Evolutionary conservation across 2,113 vertebrate genomes (phyloP), one percentile per base, ranked within the genome.

Genomic region (Dromiciops gliroides): DNA sequence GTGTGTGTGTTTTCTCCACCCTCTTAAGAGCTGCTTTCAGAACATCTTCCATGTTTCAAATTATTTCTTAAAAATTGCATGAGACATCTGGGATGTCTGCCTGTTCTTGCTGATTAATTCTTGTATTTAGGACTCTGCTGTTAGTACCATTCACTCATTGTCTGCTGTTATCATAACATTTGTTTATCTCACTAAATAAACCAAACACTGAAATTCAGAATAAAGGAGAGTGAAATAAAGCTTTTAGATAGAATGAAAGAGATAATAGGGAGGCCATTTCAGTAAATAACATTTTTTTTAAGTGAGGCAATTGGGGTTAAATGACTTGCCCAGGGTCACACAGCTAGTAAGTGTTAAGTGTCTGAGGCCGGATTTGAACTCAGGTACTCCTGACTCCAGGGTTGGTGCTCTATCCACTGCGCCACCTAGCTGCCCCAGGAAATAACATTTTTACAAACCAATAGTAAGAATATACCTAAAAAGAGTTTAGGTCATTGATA

Each of bases 121-220:
- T 97, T 97, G 92, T 97, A 93, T 96, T 98, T 98, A 98, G 95
- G 97, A 92, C 94, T 98, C 94, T 97, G 95, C 95, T 97, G 93
- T 97, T 98, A 94, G 97, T 97, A 97, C 92, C 96, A 97, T 97
- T 98, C 98, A 98, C 97, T 98, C 97, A 60, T 94, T 96, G 95
- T 94, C 96, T 98, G 98, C 92, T 96, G 24, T 96, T 97, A 98
- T 96, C 97, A 97, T 95, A 98, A 98, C 98, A 98, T 98, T 98
- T 98, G 97, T 98, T 98, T 98, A 89, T 97, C 97, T 98, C 95
- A 98, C 94, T 97, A 97, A 98, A 96, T 96, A 98, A 98, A 98
- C 95, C 97, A 98, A 98, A 98, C 97, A 97, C 93, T 94, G 98
- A 98, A 94, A 97, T 97, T 97, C 95, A 98, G 95, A 98, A 97